Conservation (phyloP, 2,888 invertebrate genomes). For the Pristionchus entomophagus region DNA sequence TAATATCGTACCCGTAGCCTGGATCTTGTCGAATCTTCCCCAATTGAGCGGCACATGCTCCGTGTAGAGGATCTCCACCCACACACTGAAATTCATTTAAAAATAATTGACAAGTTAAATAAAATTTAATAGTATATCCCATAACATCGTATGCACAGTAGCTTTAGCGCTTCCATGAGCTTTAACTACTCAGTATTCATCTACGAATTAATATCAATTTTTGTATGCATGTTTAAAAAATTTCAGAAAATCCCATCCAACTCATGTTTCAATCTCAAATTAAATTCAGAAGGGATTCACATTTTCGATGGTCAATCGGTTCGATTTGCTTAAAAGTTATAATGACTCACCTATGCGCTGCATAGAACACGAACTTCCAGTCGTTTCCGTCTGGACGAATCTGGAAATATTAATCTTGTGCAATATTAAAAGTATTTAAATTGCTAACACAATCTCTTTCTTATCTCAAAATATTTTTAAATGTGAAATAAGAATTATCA, state of each 20-base stretch:
- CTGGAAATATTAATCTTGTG: neutral
- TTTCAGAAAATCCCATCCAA: too few species aligned
- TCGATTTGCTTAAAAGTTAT: too few species aligned
- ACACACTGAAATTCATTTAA: constrained; percentile 53
- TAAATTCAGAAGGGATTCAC: too few species aligned
- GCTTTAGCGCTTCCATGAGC: too few species aligned
- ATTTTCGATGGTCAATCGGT: too few species aligned
- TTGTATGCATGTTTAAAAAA: too few species aligned
- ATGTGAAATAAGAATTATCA: neutral
- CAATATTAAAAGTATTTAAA: neutral
- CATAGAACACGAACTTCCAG: constrained; percentile 25
- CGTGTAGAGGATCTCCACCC: constrained; percentile 74
- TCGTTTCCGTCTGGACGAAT: neutral
- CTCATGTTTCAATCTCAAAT: too few species aligned
- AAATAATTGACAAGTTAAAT: too few species aligned
- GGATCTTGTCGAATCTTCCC: constrained; percentile 62
- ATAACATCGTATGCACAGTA: too few species aligned
- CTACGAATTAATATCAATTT: too few species aligned
- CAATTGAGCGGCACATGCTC: constrained; percentile 67
- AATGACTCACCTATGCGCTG: neutral
- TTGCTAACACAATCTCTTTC: neutral
- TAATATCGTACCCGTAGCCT: constrained; percentile 61
- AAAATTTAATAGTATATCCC: too few species aligned
- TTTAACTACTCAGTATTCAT: too few species aligned
- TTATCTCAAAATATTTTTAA: neutral